These are phyloP conservation scores for Melieria omissa DNA, from an alignment of 2,888 invertebrate species.

Conservation along the genomic window DNA sequence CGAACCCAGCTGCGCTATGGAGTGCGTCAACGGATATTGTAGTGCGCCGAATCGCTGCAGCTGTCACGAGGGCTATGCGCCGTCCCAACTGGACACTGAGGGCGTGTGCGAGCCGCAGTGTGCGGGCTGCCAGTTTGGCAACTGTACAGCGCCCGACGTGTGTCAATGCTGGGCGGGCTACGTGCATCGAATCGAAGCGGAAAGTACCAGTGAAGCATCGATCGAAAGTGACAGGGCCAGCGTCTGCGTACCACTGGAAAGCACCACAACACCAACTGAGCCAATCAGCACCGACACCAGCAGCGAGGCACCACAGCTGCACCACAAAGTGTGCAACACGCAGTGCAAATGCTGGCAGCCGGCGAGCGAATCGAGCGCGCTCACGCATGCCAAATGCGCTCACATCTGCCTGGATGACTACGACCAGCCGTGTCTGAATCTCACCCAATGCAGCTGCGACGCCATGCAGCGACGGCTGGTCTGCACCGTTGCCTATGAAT, in stretches of 20 bases:
- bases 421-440: constrained; percentile 51
- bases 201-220: constrained; percentile 62
- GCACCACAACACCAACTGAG: constrained; percentile 15
- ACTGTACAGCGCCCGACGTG: constrained; percentile 56
- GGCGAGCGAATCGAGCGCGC: background rate
- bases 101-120: constrained; percentile 21
- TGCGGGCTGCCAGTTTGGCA: constrained; percentile 48
- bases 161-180: constrained; percentile 65
- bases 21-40: constrained; percentile 63
- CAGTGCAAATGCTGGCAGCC: constrained; percentile 37
- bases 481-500: constrained; percentile 37
- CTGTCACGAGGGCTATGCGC: constrained; percentile 54
- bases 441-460: constrained; percentile 47
- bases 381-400: constrained; percentile 40
- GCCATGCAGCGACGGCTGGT: constrained; percentile 30
- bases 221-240: constrained; percentile 37
- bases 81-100: background rate
- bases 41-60: constrained; percentile 63
- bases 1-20: constrained; percentile 51
- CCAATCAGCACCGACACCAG: background rate
- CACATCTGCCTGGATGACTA: constrained; percentile 47
- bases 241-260: constrained; percentile 55
- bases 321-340: constrained; percentile 12
- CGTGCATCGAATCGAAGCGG: constrained; percentile 59
- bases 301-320: background rate